Percentiles rank a stretch among this genome's conserved stretches.
Conservation (phyloP, 1,140 invertebrate genomes). For the Sitodiplosis mosellana region DNA sequence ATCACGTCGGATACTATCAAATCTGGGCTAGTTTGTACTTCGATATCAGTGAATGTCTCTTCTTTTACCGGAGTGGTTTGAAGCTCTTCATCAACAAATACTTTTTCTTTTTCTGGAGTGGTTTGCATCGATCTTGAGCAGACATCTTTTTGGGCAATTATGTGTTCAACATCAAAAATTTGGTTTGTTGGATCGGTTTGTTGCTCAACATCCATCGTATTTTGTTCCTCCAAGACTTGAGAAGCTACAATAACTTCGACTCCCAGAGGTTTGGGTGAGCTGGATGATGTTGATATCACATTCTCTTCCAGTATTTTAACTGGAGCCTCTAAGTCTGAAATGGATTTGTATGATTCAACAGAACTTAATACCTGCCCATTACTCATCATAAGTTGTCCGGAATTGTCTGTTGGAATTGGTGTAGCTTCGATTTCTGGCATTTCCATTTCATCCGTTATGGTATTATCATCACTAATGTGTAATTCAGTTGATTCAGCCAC, state of each 20-base stretch:
- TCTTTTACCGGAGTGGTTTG: not conserved
- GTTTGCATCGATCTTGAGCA: conserved; percentile 5
- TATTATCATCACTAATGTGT: not conserved
- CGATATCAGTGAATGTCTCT: conserved; percentile 9
- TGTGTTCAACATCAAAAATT: not conserved
- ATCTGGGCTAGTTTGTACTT: conserved; percentile 19
- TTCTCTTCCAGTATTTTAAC: conserved; percentile 46
- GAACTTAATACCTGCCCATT: conserved; percentile 13
- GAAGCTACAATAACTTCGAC: conserved; percentile 35
- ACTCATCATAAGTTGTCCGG: not conserved
- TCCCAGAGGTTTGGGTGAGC: conserved; percentile 15
- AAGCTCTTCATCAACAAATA: not conserved
- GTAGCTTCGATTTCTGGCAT: conserved; percentile 1
- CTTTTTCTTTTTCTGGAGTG: not conserved
- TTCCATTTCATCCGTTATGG: conserved; percentile 1
- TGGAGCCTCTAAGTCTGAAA: conserved; percentile 32
- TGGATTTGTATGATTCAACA: conserved; percentile 33
- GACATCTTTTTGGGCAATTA: too few relatives aligned
- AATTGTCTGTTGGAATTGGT: conserved; percentile 4
- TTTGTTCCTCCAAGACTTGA: conserved; percentile 34
- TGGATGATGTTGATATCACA: conserved; percentile 19
- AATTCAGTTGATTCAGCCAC: not conserved
- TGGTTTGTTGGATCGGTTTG: conserved; percentile 25
- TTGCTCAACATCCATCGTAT: conserved; percentile 26
- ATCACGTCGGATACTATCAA: not conserved